Percentiles rank a stretch among this genome's conserved stretches.
phyloP scores from a whole-genome alignment of 2,797 vertebrate genomes.

The Sebastes itinus region DNA sequence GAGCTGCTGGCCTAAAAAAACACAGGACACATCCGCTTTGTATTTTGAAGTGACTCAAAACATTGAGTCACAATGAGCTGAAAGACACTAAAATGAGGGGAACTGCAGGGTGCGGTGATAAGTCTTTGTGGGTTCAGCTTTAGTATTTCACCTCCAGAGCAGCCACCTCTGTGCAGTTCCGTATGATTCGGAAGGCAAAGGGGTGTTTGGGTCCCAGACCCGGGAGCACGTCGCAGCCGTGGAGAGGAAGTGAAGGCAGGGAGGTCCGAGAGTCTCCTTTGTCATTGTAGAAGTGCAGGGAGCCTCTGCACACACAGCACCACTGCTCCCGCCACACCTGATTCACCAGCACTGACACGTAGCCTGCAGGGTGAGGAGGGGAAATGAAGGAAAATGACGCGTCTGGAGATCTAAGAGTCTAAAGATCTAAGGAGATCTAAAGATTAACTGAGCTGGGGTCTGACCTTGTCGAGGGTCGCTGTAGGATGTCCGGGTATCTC shows the following conservation, averaged over 20 bases:
- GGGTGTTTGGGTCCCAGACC: slow-evolving; percentile 95
- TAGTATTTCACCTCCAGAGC: slow-evolving; percentile 87
- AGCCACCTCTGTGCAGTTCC: slow-evolving; percentile 83
- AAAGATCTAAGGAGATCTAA: background rate
- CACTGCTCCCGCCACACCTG: slow-evolving; percentile 96
- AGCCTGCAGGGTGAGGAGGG: slow-evolving; percentile 77
- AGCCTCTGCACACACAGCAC: slow-evolving; percentile 90
- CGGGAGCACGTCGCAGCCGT: slow-evolving; percentile 89
- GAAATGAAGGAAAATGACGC: background rate
- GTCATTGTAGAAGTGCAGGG: slow-evolving; percentile 91
- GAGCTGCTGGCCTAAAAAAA: slow-evolving; percentile 88
- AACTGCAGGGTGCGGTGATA: no score
- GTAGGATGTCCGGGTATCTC: slow-evolving; percentile 80
- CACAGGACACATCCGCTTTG: background rate
- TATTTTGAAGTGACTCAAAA: no score
- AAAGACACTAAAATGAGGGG: no score
- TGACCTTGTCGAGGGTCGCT: slow-evolving; percentile 91
- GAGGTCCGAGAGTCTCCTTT: slow-evolving; percentile 85
- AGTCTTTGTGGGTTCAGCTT: background rate
- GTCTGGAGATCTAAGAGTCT: background rate
- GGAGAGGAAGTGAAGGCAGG: slow-evolving; percentile 85
- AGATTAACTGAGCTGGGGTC: background rate
- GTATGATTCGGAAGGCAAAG: slow-evolving; percentile 93
- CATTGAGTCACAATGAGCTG: no score
- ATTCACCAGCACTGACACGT: slow-evolving; percentile 90